phyloP scores from a whole-genome alignment of 2,888 invertebrate species.

The Nomada fabriciana region DNA sequence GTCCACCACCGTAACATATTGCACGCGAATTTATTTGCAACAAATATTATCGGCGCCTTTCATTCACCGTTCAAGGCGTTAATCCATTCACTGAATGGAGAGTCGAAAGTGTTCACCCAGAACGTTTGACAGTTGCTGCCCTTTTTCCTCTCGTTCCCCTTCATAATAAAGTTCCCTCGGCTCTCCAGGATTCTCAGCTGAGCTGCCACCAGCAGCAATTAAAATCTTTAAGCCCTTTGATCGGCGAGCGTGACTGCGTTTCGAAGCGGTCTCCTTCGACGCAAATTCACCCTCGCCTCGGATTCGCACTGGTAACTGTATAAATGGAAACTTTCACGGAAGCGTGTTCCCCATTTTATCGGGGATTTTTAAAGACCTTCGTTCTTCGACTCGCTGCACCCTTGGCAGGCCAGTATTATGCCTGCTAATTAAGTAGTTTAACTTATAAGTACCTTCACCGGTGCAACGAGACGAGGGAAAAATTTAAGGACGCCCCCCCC shows the following conservation, averaged over 20 bases:
- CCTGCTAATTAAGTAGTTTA: constrained; percentile 41
- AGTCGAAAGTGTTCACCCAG: constrained; percentile 6
- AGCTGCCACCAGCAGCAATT: constrained; percentile 39
- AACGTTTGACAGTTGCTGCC: constrained; percentile 19
- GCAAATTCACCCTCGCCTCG: constrained; percentile 5
- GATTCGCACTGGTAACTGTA: neutral
- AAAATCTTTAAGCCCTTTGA: constrained; percentile 56
- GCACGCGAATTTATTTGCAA: too few relatives aligned
- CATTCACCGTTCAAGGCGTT: neutral
- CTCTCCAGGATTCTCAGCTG: constrained; percentile 28
- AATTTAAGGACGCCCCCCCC: constrained; percentile 9
- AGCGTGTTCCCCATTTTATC: constrained; percentile 23
- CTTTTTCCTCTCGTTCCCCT: constrained; percentile 23
- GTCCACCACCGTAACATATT: too few relatives aligned
- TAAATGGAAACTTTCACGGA: constrained; percentile 24
- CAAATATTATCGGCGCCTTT: neutral
- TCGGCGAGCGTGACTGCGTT: constrained; percentile 44
- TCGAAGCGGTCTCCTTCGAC: constrained; percentile 10
- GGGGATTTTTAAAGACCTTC: constrained; percentile 15
- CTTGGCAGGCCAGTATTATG: constrained; percentile 32
- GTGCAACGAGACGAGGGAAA: neutral
- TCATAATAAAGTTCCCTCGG: constrained; percentile 34
- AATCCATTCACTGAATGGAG: neutral
- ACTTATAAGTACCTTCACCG: constrained; percentile 18
- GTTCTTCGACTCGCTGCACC: constrained; percentile 3